Conservation (phyloP, 2,797 vertebrate genomes). For the Clarias fuscus region DNA sequence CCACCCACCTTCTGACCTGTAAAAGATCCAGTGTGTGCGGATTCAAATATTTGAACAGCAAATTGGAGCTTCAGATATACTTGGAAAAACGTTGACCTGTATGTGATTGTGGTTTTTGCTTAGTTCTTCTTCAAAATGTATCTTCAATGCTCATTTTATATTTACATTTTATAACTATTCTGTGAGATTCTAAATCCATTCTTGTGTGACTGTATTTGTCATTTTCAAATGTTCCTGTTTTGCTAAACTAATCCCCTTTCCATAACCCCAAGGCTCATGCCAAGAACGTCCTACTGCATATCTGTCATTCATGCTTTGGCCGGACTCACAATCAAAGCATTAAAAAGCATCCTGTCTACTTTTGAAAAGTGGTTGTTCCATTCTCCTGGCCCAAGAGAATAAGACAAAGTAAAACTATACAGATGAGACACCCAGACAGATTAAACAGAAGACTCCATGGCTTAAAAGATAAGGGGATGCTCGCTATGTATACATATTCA, state of each 20-base stretch:
- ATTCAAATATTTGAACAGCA: conserved; percentile 1
- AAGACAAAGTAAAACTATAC: conserved; percentile 48
- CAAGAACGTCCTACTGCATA: conserved; percentile 45
- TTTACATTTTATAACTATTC: background rate
- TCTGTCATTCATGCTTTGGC: conserved; percentile 52
- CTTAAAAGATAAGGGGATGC: conserved; percentile 29
- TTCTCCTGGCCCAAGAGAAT: conserved; percentile 23
- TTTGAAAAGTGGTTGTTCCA: conserved; percentile 22
- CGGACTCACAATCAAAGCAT: conserved; percentile 17
- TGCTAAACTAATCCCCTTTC: conserved; percentile 46
- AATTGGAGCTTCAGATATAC: background rate
- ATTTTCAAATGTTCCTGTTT: conserved; percentile 25
- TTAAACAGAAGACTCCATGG: conserved; percentile 31
- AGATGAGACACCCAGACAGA: conserved; percentile 37
- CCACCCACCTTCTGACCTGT: conserved; percentile 32
- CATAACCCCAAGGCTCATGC: conserved; percentile 51
- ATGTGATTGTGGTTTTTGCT: background rate
- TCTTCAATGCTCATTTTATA: background rate
- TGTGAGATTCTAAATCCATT: background rate
- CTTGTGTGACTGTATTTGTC: conserved; percentile 13
- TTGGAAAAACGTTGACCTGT: background rate
- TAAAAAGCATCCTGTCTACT: conserved; percentile 32
- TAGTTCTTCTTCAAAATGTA: background rate
- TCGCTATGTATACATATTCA: background rate
- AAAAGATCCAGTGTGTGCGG: conserved; percentile 9